Evolutionary conservation across 2,113 vertebrate species (phyloP), one percentile per base, ranked within the genome.

Genomic region (Nanorana parkeri): DNA sequence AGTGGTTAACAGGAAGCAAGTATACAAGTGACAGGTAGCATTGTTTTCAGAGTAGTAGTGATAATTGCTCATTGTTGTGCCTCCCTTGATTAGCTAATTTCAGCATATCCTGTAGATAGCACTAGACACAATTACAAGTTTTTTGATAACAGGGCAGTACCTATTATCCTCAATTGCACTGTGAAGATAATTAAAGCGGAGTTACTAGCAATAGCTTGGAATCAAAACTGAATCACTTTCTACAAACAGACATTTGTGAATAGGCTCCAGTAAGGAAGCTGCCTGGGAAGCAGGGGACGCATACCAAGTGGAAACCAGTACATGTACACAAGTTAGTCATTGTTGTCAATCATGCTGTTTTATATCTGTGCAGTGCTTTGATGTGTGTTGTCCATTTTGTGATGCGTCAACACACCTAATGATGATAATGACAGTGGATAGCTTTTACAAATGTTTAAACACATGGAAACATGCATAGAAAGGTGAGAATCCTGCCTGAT

Each of bases 121-220:
- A 64, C 56, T 63, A 60, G 56, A 52, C 17, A 32, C 68, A 80
- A 32, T 80, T 72, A 80, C 68, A 61, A 80, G n/a, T n/a, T n/a
- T n/a, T n/a, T n/a, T n/a, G n/a, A n/a, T n/a, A n/a, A 61, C 4
- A 23, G 28, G 72, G 16, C 78, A 41, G 4, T 17, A 23, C 36
- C 55, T 80, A 63, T 54, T 80, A 61, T 71, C 51, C 32, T 21
- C 36, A n/a, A 26, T n/a, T 52, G 51, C 52, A 58, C 66, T 41
- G n/a, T 20, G 66, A 68, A 60, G 77, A 69, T 80, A 58, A 80
- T 80, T 80, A 60, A 80, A 58, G 32, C n/a, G n/a, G n/a, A n/a
- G n/a, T n/a, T n/a, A n/a, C n/a, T 54, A 17, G 61, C 52, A 52
- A 65, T 65, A 26, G 17, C 36, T 28, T 10, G 16, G 41, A 77